Base-by-base conservation (phyloP, 1,140 invertebrate genomes). In the Helicoverpa armigera region DNA sequence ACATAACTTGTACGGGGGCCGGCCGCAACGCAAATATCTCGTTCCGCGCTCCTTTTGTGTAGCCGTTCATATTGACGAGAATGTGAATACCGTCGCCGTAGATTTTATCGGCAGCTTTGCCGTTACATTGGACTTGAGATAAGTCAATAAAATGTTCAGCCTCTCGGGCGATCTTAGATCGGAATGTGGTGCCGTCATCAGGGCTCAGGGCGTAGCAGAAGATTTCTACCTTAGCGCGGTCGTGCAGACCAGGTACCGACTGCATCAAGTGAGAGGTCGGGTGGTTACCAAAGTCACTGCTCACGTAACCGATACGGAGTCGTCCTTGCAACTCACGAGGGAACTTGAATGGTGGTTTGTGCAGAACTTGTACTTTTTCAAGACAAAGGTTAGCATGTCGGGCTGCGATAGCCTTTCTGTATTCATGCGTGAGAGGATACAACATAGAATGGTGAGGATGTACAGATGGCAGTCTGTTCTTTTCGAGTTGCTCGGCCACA, bases 361-460 rank as follows among this genome's bases (percentile, higher is more conserved):
- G 98, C 2, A 99, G 94, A 0, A 99, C 98, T 89, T 98, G 97
- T 67, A 99, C 98, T 96, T 99, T 99, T 92, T 99, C 99, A 63
- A 99, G 96, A 93, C 99, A 99, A 13, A 99, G 96, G 92, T 99
- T 99, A 4, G 99, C 99, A 94, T 99, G 99, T 65, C 98, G 96
- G 0, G 98, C 98, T 43, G 99, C 99, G 89, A 99, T 99, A 2
- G 98, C 98, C 95, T 99, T 99, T 73, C 99, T 96, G 89, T 98
- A 99, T 23, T 98, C 98, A 90, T 99, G 99, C 11, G 98, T 98
- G 35, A 99, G 95, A 1, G 99, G 99, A 95, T 99, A 99, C 2
- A 99, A 96, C 99, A 99, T 99, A 18, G 99, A 99, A 95, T 99
- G 99, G 96, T 99, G 99, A 0, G 99, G 99, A 96, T 99, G 99